phyloP scores from a whole-genome alignment of 1,140 invertebrate genomes.

The Plectus sambesii region DNA sequence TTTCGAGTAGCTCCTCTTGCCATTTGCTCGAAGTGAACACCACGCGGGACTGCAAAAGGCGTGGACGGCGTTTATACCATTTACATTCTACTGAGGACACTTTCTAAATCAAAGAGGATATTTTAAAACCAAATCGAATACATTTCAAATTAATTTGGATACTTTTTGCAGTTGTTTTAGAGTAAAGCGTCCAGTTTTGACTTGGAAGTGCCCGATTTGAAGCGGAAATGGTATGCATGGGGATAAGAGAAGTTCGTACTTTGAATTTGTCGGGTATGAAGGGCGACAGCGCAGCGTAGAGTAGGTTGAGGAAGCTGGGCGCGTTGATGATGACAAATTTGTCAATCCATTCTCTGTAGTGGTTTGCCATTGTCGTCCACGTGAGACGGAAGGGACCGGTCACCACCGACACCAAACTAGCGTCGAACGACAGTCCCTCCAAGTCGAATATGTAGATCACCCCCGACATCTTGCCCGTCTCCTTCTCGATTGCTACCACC shows the following conservation, averaged over 20 bases:
- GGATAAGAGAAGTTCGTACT: too few relatives aligned
- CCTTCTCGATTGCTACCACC: constrained; percentile 15
- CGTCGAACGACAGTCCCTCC: constrained; percentile 18
- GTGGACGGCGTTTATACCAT: not conserved
- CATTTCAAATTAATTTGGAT: too few relatives aligned
- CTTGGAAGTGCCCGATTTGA: constrained; percentile 6
- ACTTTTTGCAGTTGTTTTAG: too few relatives aligned
- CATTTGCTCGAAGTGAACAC: constrained; percentile 16
- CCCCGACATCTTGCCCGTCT: constrained; percentile 14
- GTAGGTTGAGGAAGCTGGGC: constrained; percentile 17
- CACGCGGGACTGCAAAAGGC: not conserved
- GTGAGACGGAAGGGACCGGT: constrained; percentile 20
- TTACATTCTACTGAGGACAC: too few relatives aligned
- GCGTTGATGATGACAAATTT: constrained; percentile 22
- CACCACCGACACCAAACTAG: constrained; percentile 11
- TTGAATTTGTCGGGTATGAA: constrained; percentile 23
- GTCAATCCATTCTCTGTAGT: constrained; percentile 22
- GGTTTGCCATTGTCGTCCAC: constrained; percentile 17
- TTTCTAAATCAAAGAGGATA: too few relatives aligned
- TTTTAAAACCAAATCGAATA: too few relatives aligned
- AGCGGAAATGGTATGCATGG: too few relatives aligned
- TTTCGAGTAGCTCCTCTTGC: constrained; percentile 17
- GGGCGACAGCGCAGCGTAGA: constrained; percentile 15
- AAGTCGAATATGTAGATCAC: constrained; percentile 20
- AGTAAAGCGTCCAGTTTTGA: constrained; percentile 10